Base-by-base conservation (phyloP, 1,140 invertebrate genomes). In the Conus ventricosus region DNA sequence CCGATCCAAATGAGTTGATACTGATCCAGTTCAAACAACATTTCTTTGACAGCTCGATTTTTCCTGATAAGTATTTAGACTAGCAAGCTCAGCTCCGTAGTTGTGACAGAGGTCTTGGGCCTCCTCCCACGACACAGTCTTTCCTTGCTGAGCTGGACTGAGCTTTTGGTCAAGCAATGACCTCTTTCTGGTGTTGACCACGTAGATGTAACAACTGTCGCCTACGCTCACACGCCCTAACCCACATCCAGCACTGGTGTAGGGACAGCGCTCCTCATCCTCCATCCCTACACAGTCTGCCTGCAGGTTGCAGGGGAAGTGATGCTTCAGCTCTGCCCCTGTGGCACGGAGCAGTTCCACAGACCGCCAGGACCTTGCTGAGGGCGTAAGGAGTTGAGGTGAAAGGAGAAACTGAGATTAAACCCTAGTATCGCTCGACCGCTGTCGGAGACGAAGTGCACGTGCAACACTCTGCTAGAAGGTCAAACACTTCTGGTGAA, bases 321-420 rank as follows among this genome's bases (percentile, higher is more conserved):
- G 84, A 8, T 85, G 57, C 25, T 25, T 54, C 57, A 71, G 39
- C 20, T 85, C 84, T 20, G 84, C 5, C 84, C 84, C 23, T 85
- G 63, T 1, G 84, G 84, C 20, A 85, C 84, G 25, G 84, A 85
- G 60, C 84, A 85, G 84, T 85, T 85, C 84, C 84, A 85, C 60
- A 39, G 8, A 60, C 60, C 60, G 25, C 8, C n/a, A 5, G 20
- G 23, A 7, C 27, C 54, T 71, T 57, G 23, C 6, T 5, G 23
- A 15, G 57, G 57, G 13, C 11, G 23, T 4, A 7, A 63, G 39
- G 57, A 27, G n/a, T 6, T 53, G 4, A 13, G 13, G 60, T 85
- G 84, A n/a, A 85, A 71, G 60, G 84, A 71, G 39, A 85, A 85
- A 25, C 23, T n/a, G 4, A 85, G 63, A 23, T 39, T 71, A 60